Evolutionary conservation across 2,888 invertebrate species (phyloP).

Genomic region (Harpagoxenus sublaevis): DNA sequence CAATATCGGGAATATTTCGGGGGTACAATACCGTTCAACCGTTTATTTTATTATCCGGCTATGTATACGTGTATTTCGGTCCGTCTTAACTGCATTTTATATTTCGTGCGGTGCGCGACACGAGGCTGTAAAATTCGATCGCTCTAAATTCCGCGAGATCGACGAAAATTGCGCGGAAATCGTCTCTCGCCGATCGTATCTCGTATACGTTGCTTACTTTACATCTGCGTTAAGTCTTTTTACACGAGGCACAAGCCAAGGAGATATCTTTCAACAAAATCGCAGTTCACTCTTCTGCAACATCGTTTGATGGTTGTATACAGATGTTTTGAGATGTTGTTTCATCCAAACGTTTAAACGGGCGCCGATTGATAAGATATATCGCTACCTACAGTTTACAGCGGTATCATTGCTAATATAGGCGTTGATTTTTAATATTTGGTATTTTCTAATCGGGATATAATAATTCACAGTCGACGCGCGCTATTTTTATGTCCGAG

Average conservation of each 20-base stretch:
- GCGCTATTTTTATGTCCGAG: slow-evolving; percentile 11
- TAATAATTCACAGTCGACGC: background rate
- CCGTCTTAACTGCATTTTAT: slow-evolving; percentile 2
- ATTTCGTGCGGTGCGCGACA: slow-evolving; percentile 22
- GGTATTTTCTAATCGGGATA: background rate
- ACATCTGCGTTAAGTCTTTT: background rate
- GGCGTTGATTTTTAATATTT: background rate
- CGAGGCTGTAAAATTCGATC: slow-evolving; percentile 28
- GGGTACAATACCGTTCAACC: background rate
- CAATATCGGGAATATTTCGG: slow-evolving; percentile 3
- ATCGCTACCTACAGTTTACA: background rate
- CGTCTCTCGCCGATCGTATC: background rate
- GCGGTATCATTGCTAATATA: background rate
- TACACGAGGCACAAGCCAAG: background rate
- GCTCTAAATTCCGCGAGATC: slow-evolving; percentile 12
- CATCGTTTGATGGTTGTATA: background rate
- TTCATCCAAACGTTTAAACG: background rate
- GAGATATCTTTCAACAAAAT: background rate
- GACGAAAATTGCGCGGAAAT: slow-evolving; percentile 4
- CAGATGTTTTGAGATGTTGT: background rate
- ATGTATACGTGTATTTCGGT: background rate
- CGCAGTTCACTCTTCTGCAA: background rate
- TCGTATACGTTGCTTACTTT: background rate
- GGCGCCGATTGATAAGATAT: background rate
- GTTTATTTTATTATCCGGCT: slow-evolving; percentile 34